Evolutionary conservation across 2,113 vertebrate species (phyloP).

Genomic region (Nesospiza acunhae): DNA sequence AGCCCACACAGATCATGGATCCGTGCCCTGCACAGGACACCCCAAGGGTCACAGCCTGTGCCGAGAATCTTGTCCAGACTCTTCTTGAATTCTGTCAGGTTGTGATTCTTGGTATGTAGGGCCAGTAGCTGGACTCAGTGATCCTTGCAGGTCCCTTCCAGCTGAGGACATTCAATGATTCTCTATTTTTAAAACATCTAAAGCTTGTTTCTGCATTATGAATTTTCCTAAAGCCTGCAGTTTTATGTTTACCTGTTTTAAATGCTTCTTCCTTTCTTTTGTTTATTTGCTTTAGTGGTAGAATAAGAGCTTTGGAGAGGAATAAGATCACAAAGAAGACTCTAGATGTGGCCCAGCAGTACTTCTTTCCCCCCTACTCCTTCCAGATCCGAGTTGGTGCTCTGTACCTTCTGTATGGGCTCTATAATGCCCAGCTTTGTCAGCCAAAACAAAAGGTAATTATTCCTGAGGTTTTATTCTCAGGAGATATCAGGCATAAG

Average conservation of each 20-base stretch:
- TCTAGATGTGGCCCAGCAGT: conserved; percentile 76
- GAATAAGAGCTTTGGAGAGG: conserved; percentile 71
- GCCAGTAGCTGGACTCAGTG: not conserved
- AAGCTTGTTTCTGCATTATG: not conserved
- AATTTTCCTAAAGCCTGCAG: not conserved
- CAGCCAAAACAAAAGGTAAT: conserved; percentile 87
- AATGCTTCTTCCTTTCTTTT: not conserved
- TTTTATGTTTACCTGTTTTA: not conserved
- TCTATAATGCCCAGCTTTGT: conserved; percentile 82
- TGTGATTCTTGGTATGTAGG: not conserved
- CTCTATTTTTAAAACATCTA: not conserved
- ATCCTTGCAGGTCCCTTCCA: not conserved
- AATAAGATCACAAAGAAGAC: conserved; percentile 80
- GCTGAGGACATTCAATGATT: not conserved
- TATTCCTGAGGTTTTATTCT: not conserved
- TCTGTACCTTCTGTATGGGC: conserved; percentile 88
- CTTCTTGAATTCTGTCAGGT: not conserved
- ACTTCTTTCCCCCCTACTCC: conserved; percentile 86
- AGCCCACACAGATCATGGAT: not conserved
- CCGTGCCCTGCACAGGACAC: too few relatives aligned
- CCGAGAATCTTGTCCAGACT: not conserved
- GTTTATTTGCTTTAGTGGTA: conserved; percentile 77
- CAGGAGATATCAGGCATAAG: rapidly evolving
- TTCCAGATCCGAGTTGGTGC: conserved; percentile 95
- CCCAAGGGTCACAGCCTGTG: too few relatives aligned